A percentile compares a stretch with the other conserved stretches of the same genome.
Conservation (phyloP, 2,888 invertebrate species). For the Drosophila tanythrix region DNA sequence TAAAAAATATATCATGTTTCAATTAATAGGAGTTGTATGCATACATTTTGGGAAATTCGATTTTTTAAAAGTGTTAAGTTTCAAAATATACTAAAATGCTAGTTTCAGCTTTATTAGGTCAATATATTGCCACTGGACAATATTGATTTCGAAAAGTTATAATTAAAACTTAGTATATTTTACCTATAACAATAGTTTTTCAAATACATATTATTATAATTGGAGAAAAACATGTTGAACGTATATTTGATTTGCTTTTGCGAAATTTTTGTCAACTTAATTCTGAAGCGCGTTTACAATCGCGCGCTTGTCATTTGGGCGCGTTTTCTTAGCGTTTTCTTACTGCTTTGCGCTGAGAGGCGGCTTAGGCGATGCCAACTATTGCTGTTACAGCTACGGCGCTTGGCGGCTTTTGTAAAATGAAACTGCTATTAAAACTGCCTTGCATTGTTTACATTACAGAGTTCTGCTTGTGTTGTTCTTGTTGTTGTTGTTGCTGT, state of each 20-base stretch:
- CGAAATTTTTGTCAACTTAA: neutral
- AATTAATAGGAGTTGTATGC: neutral
- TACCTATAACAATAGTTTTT: slow-evolving; percentile 83
- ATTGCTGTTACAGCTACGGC: slow-evolving; percentile 30
- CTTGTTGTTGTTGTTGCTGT: slow-evolving; percentile 25
- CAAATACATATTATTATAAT: slow-evolving; percentile 83
- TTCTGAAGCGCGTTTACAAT: slow-evolving; percentile 28
- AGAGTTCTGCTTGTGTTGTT: slow-evolving; percentile 23
- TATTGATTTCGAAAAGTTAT: neutral
- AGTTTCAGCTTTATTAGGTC: neutral
- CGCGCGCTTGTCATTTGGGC: slow-evolving; percentile 26
- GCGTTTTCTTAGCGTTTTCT: slow-evolving; percentile 47
- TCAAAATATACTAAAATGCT: too few relatives aligned
- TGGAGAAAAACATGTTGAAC: slow-evolving; percentile 80
- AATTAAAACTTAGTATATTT: slow-evolving; percentile 15
- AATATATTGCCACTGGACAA: too few relatives aligned
- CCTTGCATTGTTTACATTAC: slow-evolving; percentile 55
- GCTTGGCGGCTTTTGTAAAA: slow-evolving; percentile 35
- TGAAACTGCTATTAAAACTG: slow-evolving; percentile 60
- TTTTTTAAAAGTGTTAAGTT: neutral
- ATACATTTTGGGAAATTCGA: neutral
- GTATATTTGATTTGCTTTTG: neutral
- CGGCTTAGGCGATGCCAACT: slow-evolving; percentile 31
- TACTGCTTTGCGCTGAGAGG: slow-evolving; percentile 1
- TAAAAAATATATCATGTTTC: neutral